These are phyloP conservation scores for Pseudocheirus occidentalis DNA, from an alignment of 2,797 vertebrate genomes.

Conservation along the genomic window DNA sequence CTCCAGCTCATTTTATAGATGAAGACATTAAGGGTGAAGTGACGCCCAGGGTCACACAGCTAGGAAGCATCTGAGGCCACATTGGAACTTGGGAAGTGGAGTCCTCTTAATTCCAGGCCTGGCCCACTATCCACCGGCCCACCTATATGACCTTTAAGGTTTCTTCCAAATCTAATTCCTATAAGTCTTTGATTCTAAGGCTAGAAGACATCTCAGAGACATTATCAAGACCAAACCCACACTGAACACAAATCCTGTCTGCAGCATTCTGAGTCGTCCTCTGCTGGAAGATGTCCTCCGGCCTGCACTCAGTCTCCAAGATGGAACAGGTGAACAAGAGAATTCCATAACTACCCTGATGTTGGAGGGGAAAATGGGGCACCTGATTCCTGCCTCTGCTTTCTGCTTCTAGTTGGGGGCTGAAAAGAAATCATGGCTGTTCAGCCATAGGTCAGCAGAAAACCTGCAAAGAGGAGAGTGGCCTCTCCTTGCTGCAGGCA, in stretches of 20 bases:
- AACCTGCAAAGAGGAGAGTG: not conserved
- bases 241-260: not conserved
- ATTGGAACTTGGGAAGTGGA: not conserved
- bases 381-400: not conserved
- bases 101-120: not conserved
- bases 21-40: not conserved
- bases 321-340: not conserved
- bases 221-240: not conserved
- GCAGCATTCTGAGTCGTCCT: not conserved
- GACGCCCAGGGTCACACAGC: not conserved
- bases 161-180: not conserved
- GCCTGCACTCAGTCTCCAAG: not conserved
- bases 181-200: not conserved
- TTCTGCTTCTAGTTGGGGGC: not conserved
- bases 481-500: not conserved
- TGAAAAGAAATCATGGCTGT: not conserved
- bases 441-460: not conserved
- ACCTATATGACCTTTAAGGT: not conserved
- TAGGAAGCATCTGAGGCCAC: not conserved
- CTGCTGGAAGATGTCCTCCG: not conserved
- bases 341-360: not conserved
- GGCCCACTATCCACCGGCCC: too few species aligned
- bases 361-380: not conserved
- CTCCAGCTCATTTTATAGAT: not conserved
- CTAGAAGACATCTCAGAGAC: not conserved